Evolutionary conservation across 1,140 invertebrate genomes (phyloP).

Genomic region (Caenorhabditis elegans): DNA sequence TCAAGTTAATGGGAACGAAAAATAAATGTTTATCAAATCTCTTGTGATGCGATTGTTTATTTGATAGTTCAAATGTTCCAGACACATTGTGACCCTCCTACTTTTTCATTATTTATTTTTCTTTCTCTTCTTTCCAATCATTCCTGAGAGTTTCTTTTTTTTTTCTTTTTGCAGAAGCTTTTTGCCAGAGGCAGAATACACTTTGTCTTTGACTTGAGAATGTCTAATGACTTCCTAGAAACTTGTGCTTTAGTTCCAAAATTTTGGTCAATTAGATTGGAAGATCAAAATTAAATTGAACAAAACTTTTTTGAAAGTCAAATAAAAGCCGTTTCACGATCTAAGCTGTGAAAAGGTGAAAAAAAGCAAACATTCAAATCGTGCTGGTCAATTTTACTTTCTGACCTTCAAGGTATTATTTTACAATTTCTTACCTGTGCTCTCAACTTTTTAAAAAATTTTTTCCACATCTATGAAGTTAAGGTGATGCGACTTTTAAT

Average conservation of each 20-base stretch:
- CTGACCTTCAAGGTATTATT: background rate
- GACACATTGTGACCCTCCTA: background rate
- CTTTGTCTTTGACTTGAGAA: background rate
- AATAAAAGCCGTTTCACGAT: constrained; percentile 15
- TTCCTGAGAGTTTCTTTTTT: background rate
- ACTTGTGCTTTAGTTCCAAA: background rate
- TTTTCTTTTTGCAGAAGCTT: too few relatives aligned
- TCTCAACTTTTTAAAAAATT: too few relatives aligned
- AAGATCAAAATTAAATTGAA: background rate
- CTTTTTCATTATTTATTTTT: background rate
- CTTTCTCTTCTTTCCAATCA: background rate
- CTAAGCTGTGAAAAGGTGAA: background rate
- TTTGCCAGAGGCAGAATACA: constrained; percentile 29
- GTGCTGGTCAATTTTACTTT: background rate
- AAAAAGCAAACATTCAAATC: constrained; percentile 27
- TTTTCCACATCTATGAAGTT: background rate
- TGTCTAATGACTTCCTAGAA: background rate
- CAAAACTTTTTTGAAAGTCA: constrained; percentile 14
- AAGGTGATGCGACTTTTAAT: background rate
- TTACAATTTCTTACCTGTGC: background rate
- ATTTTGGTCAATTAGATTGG: background rate
- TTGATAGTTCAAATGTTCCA: background rate
- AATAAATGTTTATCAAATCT: background rate
- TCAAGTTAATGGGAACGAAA: background rate
- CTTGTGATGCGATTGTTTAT: constrained; percentile 12